Percentiles rank a stretch among this genome's conserved stretches.
Conservation (phyloP, 2,888 invertebrate species). For the Macrosiphum euphorbiae region DNA sequence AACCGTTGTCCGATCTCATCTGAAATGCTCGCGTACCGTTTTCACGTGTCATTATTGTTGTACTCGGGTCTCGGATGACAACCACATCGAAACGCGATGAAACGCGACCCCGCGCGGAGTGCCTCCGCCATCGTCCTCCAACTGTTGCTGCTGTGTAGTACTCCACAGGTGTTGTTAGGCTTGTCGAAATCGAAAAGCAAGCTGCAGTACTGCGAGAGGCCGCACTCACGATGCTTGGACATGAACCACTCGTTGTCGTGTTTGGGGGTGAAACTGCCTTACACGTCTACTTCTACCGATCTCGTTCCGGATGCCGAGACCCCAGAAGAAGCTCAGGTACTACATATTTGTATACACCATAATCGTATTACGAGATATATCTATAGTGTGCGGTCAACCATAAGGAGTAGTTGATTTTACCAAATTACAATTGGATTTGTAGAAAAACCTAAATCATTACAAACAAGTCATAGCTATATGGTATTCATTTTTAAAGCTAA, state of each 20-base stretch:
- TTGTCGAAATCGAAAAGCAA: conserved; percentile 54
- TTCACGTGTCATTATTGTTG: neutral
- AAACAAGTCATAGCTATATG: neutral
- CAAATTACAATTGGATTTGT: neutral
- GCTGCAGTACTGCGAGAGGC: conserved; percentile 74
- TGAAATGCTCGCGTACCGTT: neutral
- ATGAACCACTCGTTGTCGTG: conserved; percentile 77
- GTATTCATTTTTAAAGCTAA: neutral
- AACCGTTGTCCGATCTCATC: neutral
- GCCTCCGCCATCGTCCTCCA: neutral
- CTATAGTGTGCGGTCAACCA: neutral
- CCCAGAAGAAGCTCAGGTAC: conserved; percentile 75
- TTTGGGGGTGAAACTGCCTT: conserved; percentile 84
- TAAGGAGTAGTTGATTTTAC: neutral
- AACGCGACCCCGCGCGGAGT: neutral
- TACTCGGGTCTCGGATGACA: neutral
- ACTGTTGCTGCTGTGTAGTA: neutral
- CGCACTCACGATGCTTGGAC: conserved; percentile 78
- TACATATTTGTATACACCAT: conserved; percentile 63
- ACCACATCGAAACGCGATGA: neutral
- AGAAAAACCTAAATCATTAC: neutral
- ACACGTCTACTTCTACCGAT: conserved; percentile 81
- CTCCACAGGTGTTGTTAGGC: neutral
- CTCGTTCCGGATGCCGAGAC: conserved; percentile 79
- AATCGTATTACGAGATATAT: neutral